Percentiles rank a stretch among this genome's conserved stretches.
These are phyloP conservation scores for Hystrix cristata DNA, from an alignment of 2,113 vertebrate genomes.

Conservation along the genomic window DNA sequence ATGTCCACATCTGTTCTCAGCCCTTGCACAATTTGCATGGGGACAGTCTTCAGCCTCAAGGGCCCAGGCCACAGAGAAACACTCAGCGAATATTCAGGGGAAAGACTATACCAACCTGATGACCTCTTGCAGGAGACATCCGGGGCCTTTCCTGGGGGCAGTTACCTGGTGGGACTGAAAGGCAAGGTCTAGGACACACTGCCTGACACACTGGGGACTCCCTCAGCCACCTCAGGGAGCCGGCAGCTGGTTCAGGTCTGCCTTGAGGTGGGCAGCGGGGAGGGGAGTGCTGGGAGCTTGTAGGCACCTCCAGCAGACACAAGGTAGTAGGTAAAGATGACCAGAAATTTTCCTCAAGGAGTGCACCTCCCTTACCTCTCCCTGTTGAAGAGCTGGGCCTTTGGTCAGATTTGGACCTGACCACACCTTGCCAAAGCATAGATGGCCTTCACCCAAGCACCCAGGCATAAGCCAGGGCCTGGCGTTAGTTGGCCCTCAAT, in stretches of 20 bases:
- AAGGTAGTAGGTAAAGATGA: neutral
- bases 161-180: neutral
- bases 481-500: neutral
- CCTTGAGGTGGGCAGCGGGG: neutral
- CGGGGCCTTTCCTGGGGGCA: neutral
- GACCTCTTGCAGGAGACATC: neutral
- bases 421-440: neutral
- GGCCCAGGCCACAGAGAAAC: neutral
- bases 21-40: neutral
- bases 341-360: neutral
- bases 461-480: neutral
- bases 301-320: neutral
- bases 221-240: neutral
- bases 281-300: neutral
- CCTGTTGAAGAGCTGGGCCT: neutral
- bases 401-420: neutral
- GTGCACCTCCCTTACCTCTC: neutral
- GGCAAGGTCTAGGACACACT: neutral
- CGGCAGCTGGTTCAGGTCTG: neutral
- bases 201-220: neutral
- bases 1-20: neutral
- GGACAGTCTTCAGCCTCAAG: neutral
- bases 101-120: fast-evolving
- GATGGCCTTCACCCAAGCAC: neutral
- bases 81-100: fast-evolving